phyloP scores from a whole-genome alignment of 1,140 invertebrate genomes.

The Platorchestia sp. region DNA sequence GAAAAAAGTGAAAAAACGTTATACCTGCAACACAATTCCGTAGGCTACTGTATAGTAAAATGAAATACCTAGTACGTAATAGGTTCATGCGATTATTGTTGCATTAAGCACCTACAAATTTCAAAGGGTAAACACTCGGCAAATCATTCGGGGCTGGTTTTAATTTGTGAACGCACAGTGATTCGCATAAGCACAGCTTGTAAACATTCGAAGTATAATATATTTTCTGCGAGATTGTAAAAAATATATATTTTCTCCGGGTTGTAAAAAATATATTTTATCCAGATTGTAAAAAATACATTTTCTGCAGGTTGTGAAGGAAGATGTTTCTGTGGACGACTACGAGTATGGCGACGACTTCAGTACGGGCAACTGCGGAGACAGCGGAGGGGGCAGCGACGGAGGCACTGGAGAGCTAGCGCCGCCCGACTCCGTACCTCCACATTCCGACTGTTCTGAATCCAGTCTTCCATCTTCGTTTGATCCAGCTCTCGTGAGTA shows the following conservation, averaged over 20 bases:
- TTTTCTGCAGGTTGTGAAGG: slow-evolving; percentile 62
- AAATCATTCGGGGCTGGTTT: no score
- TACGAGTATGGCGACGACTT: slow-evolving; percentile 66
- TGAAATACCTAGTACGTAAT: no score
- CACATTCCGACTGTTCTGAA: slow-evolving; percentile 61
- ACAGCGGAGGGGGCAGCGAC: slow-evolving; percentile 63
- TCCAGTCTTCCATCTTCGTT: slow-evolving; percentile 65
- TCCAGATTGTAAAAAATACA: no score
- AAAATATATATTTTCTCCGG: not conserved
- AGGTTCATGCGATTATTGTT: no score
- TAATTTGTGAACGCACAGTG: no score
- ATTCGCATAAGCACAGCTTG: no score
- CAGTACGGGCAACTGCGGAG: slow-evolving; percentile 61
- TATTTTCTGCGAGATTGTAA: not conserved
- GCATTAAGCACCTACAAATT: no score
- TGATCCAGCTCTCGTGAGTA: slow-evolving; percentile 67
- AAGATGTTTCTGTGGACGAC: slow-evolving; percentile 65
- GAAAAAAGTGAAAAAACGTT: no score
- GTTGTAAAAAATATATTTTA: not conserved
- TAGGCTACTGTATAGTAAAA: no score
- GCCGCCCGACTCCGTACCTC: slow-evolving; percentile 57
- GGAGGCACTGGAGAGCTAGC: slow-evolving; percentile 61
- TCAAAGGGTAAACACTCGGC: no score
- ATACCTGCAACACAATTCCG: no score
- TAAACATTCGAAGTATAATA: no score